A percentile compares a stretch with the other conserved stretches of the same genome.
Evolutionary conservation across 1,140 invertebrate genomes (phyloP).

Genomic region (Cotesia glomerata): DNA sequence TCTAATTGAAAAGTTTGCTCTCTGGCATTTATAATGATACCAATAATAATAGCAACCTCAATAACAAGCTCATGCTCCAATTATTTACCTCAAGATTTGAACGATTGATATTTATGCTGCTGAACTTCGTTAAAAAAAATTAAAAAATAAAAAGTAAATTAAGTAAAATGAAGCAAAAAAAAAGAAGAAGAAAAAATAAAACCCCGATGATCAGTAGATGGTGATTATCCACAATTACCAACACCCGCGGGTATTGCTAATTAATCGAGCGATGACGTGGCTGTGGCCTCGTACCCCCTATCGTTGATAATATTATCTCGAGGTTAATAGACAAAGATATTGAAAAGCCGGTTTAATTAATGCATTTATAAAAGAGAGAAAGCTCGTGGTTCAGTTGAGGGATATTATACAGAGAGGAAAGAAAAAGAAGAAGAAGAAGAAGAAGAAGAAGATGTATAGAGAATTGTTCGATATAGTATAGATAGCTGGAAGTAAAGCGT

Average conservation of each 20-base stretch:
- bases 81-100: no score
- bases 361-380: constrained; percentile 2
- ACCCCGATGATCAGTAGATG: background rate
- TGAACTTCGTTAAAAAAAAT: no score
- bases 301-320: constrained; percentile 22
- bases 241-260: constrained; percentile 17
- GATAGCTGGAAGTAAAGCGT: constrained; percentile 32
- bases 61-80: no score
- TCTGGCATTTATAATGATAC: no score
- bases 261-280: constrained; percentile 22
- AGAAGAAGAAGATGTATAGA: constrained; percentile 33
- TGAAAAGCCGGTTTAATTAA: constrained; percentile 23
- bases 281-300: constrained; percentile 6
- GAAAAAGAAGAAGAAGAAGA: constrained; percentile 27
- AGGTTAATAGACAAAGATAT: constrained; percentile 14
- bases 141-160: no score
- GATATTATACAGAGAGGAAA: background rate
- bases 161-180: background rate
- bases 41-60: no score
- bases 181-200: background rate
- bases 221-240: constrained; percentile 22
- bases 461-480: constrained; percentile 38
- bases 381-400: background rate
- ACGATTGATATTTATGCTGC: no score
- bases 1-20: constrained; percentile 3